Base-by-base conservation (phyloP, 2,797 vertebrate genomes). In the Hafferia zeledoni region DNA sequence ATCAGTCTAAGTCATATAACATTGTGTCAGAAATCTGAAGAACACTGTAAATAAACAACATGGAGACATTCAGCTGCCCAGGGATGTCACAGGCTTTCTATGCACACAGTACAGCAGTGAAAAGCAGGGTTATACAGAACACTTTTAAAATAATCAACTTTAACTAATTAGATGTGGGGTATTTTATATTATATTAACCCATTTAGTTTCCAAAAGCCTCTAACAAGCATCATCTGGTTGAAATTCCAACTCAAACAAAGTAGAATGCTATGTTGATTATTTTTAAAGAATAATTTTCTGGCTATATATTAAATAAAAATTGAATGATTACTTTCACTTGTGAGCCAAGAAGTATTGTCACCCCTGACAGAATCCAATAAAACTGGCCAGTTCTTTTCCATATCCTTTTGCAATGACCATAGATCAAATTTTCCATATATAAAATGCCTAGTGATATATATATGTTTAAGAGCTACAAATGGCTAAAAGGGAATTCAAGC, bases 341-440 rank as follows among this genome's bases (percentile, higher is more conserved):
- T 77, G 81, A 97, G 90, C 71, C 71, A 94, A 76, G 76, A 83
- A 85, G 56, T 72, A 92, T 77, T 79, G 81, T 96, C 87, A 89
- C 33, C 83, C 63, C 10, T 35, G 86, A 88, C 25, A 90, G 90
- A 96, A 94, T 94, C 83, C 80, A 97, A 39, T 55, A 89, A 94
- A 95, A 95, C 71, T 67, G 55, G 64, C 14, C 67, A 53, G 28
- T 68, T 95, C 90, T 83, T 89, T 84, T 74, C 89, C 80, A 85
- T 44, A 83, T 16, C 52, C 56, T 80, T 94, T 82, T 64, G 56
- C 75, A 90, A 88, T 61, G 55, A 68, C 59, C 65, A 68, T 25
- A 75, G 77, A 82, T 85, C 83, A 70, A 37, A 56, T 88, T 95
- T 96, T 95, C 83, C 35, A 59, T 53, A 69, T 53, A 88, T 75